Conservation (phyloP, 2,797 vertebrate species). For the Paratrypauchen microcephalus region DNA sequence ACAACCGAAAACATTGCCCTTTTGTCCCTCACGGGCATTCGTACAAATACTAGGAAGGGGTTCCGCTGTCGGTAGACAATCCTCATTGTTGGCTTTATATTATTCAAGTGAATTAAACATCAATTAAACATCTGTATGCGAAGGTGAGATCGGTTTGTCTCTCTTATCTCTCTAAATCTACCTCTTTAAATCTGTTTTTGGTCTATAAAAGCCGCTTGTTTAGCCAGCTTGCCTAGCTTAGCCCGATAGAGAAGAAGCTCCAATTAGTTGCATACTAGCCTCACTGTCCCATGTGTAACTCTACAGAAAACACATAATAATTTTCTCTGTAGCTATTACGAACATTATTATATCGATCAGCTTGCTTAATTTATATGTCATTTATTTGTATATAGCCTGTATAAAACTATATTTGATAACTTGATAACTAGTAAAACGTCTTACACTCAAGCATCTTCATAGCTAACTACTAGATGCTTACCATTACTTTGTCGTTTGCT, state of each 20-base stretch:
- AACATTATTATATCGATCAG: not conserved
- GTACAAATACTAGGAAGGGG: conserved; percentile 48
- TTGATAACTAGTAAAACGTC: not conserved
- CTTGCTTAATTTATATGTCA: not conserved
- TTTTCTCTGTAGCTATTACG: not conserved
- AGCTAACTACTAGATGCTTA: not conserved
- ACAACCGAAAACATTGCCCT: accelerated
- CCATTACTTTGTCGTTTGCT: not conserved
- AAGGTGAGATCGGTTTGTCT: conserved; percentile 31
- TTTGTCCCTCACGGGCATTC: conserved; percentile 42
- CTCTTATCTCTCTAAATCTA: accelerated
- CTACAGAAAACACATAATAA: not conserved
- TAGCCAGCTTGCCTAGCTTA: conserved; percentile 37
- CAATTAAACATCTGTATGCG: not conserved
- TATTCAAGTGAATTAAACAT: not conserved
- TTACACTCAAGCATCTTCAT: not conserved
- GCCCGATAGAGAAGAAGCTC: conserved; percentile 32
- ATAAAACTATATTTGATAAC: not conserved
- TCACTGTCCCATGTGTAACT: not conserved
- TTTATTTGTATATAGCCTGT: not conserved
- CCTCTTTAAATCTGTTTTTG: too few species aligned
- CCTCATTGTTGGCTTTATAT: conserved; percentile 3
- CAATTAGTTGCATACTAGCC: not conserved
- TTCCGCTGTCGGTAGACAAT: not conserved
- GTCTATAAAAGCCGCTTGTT: not conserved